Conservation (phyloP, 2,888 invertebrate genomes). For the Acrobasis suavella region DNA sequence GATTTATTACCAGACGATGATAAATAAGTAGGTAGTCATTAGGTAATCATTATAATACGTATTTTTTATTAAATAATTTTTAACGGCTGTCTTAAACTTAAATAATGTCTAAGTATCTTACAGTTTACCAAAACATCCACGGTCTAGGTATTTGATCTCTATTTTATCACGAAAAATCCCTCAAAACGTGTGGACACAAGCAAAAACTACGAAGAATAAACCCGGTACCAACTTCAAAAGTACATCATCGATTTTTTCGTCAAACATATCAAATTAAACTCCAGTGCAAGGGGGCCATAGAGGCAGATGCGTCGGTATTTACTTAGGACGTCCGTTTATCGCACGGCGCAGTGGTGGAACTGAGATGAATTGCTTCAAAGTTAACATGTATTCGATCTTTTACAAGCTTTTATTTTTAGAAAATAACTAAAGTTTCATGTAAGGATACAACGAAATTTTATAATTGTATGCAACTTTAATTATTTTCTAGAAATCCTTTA, state of each 20-base stretch:
- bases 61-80: too few relatives aligned
- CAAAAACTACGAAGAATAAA: slow-evolving; percentile 1
- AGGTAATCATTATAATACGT: too few relatives aligned
- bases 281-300: slow-evolving; percentile 27
- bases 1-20: too few relatives aligned
- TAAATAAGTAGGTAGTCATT: too few relatives aligned
- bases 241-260: slow-evolving; percentile 19
- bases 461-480: not conserved
- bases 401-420: too few relatives aligned
- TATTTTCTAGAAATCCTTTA: not conserved
- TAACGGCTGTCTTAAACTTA: too few relatives aligned
- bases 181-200: not conserved
- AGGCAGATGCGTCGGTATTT: slow-evolving; percentile 77
- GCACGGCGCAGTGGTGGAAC: slow-evolving; percentile 47
- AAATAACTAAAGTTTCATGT: too few relatives aligned
- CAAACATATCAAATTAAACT: slow-evolving; percentile 20
- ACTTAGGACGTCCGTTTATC: slow-evolving; percentile 66
- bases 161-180: not conserved
- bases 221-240: slow-evolving; percentile 21
- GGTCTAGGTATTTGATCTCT: not conserved
- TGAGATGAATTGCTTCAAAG: slow-evolving; percentile 35
- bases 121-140: not conserved
- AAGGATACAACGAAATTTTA: too few relatives aligned
- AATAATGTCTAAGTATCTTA: too few relatives aligned
- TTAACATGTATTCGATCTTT: not conserved